A percentile compares a stretch with the other conserved stretches of the same genome.
Evolutionary conservation across 35 echinoderm and acorn worm species (phyloP).

Genomic region (Heliocidaris tuberculata): DNA sequence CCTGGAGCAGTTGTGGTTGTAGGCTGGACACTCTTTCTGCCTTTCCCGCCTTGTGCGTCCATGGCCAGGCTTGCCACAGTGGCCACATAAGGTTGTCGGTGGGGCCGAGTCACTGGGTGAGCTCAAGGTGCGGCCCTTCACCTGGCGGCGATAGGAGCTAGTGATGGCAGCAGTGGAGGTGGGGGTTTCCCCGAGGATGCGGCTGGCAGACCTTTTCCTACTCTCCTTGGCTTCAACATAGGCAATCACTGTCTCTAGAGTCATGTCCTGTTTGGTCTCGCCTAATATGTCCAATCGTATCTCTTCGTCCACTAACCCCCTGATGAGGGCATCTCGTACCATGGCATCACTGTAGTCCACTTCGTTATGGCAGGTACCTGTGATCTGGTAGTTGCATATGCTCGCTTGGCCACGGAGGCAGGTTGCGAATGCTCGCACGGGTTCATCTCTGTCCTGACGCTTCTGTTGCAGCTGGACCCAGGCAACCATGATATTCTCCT

Average conservation of each 20-base stretch:
- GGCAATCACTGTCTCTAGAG: constrained; percentile 34
- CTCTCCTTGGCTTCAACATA: constrained; percentile 55
- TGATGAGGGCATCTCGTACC: constrained; percentile 36
- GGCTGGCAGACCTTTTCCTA: too few species aligned
- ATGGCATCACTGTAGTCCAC: too few species aligned
- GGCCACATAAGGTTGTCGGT: too few species aligned
- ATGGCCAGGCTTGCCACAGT: too few species aligned
- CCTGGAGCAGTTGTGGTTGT: background rate
- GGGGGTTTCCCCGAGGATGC: background rate
- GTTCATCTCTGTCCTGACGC: constrained; percentile 59
- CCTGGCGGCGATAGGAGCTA: constrained; percentile 40
- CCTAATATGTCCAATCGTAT: constrained; percentile 40
- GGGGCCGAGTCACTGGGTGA: background rate
- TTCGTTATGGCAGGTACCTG: constrained; percentile 23
- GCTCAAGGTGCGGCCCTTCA: background rate
- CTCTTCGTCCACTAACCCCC: constrained; percentile 49
- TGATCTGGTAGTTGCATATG: constrained; percentile 43
- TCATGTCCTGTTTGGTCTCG: constrained; percentile 49
- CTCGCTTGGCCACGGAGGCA: constrained; percentile 38
- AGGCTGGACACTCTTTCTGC: too few species aligned
- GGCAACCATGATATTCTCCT: constrained; percentile 57
- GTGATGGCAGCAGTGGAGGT: too few species aligned
- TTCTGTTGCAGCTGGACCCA: constrained; percentile 41
- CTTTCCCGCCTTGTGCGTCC: too few species aligned
- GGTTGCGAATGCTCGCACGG: constrained; percentile 44